Conservation (phyloP, 2,113 vertebrate genomes). For the Urocynchramus pylzowi region DNA sequence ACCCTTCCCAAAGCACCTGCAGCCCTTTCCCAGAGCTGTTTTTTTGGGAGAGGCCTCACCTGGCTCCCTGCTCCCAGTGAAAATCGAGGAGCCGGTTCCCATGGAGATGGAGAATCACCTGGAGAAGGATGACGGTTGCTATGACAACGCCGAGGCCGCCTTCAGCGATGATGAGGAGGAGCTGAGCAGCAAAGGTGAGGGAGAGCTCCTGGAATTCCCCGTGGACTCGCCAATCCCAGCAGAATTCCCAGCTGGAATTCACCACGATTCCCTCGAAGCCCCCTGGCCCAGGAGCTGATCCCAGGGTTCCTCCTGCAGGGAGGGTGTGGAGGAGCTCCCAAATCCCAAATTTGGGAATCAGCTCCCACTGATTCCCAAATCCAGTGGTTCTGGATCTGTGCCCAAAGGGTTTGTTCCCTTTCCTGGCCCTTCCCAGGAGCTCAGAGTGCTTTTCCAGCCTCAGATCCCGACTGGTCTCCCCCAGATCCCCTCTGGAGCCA, state of each 20-base stretch:
- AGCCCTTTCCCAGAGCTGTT: not conserved
- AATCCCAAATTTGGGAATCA: not conserved
- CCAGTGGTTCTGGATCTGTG: accelerated
- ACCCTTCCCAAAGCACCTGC: not conserved
- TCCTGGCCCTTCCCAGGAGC: not conserved
- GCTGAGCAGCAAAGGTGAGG: conserved; percentile 85
- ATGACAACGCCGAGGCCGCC: conserved; percentile 90
- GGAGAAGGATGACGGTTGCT: conserved; percentile 95
- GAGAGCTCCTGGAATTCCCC: not conserved
- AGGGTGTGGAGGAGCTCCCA: not conserved
- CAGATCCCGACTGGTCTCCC: not conserved
- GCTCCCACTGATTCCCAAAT: not conserved
- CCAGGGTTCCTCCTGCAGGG: not conserved
- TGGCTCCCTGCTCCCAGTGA: conserved; percentile 68
- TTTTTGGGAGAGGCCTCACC: not conserved
- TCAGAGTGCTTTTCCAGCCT: not conserved
- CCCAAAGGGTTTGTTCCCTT: not conserved
- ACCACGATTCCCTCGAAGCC: not conserved
- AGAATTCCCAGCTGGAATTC: not conserved
- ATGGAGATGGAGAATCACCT: conserved; percentile 93
- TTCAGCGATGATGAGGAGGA: conserved; percentile 97
- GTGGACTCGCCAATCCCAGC: accelerated
- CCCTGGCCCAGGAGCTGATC: not conserved
- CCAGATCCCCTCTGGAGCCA: not conserved
- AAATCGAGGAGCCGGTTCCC: conserved; percentile 86